Conservation (phyloP, 2,797 vertebrate genomes). For the Brachymystax lenok region DNA sequence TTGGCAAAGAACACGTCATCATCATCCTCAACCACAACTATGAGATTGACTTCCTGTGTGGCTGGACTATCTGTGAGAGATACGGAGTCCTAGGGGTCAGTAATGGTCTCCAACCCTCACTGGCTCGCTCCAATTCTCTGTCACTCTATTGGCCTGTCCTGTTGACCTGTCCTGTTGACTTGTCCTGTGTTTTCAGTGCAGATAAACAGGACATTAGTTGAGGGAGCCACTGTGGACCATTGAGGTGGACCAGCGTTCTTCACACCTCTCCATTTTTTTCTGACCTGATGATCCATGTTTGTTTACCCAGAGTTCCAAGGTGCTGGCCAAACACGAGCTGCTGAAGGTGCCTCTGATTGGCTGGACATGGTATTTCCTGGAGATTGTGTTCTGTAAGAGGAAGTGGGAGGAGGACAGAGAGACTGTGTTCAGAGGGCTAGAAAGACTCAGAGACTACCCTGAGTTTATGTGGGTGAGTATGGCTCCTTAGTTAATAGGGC, state of each 20-base stretch:
- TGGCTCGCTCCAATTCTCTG: too few relatives aligned
- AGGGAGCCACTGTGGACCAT: too few relatives aligned
- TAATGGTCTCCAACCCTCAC: constrained; percentile 23
- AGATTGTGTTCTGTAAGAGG: constrained; percentile 98
- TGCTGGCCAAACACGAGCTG: constrained; percentile 94
- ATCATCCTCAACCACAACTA: constrained; percentile 99
- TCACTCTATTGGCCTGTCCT: not conserved
- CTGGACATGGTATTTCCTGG: constrained; percentile 99
- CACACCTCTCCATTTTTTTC: not conserved
- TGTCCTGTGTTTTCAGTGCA: not conserved
- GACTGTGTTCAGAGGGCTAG: constrained; percentile 84
- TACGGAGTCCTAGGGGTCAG: constrained; percentile 93
- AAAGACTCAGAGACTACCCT: constrained; percentile 87
- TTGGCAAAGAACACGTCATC: constrained; percentile 94
- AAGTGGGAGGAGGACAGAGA: constrained; percentile 96
- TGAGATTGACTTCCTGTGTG: constrained; percentile 97
- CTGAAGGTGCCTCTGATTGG: constrained; percentile 95
- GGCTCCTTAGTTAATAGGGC: not conserved
- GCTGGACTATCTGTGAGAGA: constrained; percentile 98
- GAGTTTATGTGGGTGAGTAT: constrained; percentile 96
- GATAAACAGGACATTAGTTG: not conserved
- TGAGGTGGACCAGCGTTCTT: too few relatives aligned
- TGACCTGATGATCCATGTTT: too few relatives aligned
- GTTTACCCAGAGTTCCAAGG: constrained; percentile 89
- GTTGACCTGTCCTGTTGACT: not conserved